phyloP scores from a whole-genome alignment of 2,113 vertebrate species.

The Peromyscus polionotus region DNA sequence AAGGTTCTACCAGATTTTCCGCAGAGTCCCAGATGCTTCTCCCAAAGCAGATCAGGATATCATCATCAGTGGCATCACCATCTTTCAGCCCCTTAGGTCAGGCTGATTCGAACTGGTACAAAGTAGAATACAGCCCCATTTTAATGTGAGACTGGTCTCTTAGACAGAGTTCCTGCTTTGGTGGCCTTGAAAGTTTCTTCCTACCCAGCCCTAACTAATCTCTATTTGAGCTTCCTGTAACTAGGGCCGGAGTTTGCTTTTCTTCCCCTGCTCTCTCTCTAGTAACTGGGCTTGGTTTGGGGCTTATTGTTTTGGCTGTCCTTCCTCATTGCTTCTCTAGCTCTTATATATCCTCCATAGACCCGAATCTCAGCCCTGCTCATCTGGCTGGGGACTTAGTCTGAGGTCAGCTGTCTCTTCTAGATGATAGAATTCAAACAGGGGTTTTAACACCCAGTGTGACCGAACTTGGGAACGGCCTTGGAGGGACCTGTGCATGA shows the following conservation, averaged over 20 bases:
- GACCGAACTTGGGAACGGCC: not conserved
- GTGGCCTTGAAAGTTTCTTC: not conserved
- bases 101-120: not conserved
- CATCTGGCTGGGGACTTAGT: not conserved
- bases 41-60: not conserved
- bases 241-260: not conserved
- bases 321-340: not conserved
- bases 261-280: not conserved
- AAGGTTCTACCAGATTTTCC: not conserved
- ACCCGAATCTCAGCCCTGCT: not conserved
- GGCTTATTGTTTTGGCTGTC: not conserved
- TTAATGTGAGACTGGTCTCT: not conserved
- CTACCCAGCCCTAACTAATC: not conserved
- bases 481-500: not conserved
- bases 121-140: not conserved
- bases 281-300: not conserved
- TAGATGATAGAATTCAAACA: not conserved
- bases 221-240: not conserved
- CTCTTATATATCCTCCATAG: not conserved
- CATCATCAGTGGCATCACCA: not conserved
- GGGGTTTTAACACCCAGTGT: not conserved
- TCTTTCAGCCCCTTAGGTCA: not conserved
- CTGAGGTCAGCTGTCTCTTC: not conserved
- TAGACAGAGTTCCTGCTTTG: not conserved
- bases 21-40: not conserved